Conservation (phyloP, 2,797 vertebrate species). For the Trachops cirrhosus region DNA sequence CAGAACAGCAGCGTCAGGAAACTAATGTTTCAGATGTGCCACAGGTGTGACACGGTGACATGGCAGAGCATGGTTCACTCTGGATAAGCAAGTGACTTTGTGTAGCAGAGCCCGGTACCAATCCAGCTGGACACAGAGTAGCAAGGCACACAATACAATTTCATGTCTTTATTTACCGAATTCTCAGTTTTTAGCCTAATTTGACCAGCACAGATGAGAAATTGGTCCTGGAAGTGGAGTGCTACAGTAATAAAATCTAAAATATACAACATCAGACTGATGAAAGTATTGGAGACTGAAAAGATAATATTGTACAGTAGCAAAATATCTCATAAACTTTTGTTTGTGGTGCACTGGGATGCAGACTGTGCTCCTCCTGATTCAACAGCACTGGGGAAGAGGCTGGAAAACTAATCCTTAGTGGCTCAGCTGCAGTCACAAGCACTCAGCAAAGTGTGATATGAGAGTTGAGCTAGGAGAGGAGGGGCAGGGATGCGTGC, state of each 20-base stretch:
- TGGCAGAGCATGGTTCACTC: neutral
- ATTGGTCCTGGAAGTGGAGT: neutral
- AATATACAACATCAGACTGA: neutral
- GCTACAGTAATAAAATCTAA: neutral
- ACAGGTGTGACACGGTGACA: neutral
- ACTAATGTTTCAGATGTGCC: neutral
- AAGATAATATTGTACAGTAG: neutral
- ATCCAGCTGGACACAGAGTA: neutral
- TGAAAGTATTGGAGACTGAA: neutral
- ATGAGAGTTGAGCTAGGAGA: neutral
- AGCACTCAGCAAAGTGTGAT: neutral
- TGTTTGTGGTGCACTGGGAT: neutral
- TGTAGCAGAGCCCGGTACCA: neutral
- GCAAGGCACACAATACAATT: neutral
- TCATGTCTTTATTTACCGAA: neutral
- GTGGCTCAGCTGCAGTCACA: neutral
- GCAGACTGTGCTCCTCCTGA: neutral
- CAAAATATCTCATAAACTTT: neutral
- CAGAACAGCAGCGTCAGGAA: neutral
- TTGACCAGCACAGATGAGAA: neutral
- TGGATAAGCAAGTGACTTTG: neutral
- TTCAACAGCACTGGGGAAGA: neutral
- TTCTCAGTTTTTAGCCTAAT: neutral
- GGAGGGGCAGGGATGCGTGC: accelerated
- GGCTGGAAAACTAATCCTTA: neutral